These are phyloP conservation scores for Aquatica leii DNA, from an alignment of 2,888 invertebrate species.

Conservation along the genomic window DNA sequence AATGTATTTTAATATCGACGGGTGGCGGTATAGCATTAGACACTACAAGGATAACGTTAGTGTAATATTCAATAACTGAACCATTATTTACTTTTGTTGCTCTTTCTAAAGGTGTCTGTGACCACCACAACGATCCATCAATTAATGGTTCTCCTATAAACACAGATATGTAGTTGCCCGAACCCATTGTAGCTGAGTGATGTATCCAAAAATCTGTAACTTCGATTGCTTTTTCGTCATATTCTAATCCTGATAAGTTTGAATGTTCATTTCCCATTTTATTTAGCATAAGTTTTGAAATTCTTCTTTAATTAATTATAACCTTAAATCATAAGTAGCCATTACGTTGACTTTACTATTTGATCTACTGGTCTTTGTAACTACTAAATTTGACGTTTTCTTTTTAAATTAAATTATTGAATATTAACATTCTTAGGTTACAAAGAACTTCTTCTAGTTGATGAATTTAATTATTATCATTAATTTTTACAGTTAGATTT, in stretches of 20 bases:
- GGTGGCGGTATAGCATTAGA: conserved; percentile 85
- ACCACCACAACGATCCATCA: conserved; percentile 70
- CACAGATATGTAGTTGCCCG: conserved; percentile 72
- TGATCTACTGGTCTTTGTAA: neutral
- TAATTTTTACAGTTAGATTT: no score
- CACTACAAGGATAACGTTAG: conserved; percentile 73
- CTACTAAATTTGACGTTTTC: neutral
- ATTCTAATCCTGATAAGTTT: conserved; percentile 74
- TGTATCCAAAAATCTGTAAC: conserved; percentile 82
- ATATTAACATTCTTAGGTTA: no score
- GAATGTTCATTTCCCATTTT: conserved; percentile 84
- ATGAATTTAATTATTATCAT: no score
- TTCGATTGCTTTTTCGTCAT: conserved; percentile 79
- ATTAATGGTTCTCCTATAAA: conserved; percentile 78
- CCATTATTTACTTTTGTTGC: conserved; percentile 78
- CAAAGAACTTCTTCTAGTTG: no score
- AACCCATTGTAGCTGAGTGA: conserved; percentile 69
- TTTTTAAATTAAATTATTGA: no score
- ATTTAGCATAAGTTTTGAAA: no score
- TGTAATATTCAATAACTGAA: no score
- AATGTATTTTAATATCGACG: conserved; percentile 83
- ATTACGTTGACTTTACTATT: neutral
- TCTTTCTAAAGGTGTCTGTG: conserved; percentile 76
- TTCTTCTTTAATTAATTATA: no score
- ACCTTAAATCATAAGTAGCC: neutral